Percentiles rank a stretch among this genome's conserved stretches.
Conservation (phyloP, 2,797 vertebrate species). For the Mus spretus region DNA sequence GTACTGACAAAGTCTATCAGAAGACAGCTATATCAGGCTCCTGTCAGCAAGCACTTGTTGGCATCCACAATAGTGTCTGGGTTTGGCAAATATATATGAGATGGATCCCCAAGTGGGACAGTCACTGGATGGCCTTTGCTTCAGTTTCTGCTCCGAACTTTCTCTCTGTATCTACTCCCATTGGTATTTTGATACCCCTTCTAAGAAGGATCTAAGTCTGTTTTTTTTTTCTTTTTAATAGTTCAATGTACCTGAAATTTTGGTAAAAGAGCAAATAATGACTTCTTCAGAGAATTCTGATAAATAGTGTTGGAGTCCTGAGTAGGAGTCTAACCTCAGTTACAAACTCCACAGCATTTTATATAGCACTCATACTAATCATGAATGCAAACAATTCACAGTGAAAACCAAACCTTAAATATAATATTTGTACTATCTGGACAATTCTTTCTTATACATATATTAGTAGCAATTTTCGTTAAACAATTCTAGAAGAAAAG, state of each 20-base stretch:
- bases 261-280: background rate
- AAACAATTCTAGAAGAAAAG: background rate
- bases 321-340: background rate
- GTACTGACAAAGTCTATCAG: too few relatives aligned
- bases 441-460: background rate
- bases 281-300: background rate
- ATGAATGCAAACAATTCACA: background rate
- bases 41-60: too few relatives aligned
- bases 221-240: background rate
- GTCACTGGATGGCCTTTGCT: too few relatives aligned
- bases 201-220: too few relatives aligned
- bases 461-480: background rate
- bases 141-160: too few relatives aligned
- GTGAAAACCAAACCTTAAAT: background rate
- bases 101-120: too few relatives aligned
- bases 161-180: too few relatives aligned
- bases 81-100: too few relatives aligned
- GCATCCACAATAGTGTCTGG: too few relatives aligned
- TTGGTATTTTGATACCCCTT: too few relatives aligned
- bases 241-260: background rate
- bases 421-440: background rate
- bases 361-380: background rate
- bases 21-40: too few relatives aligned
- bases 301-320: background rate
- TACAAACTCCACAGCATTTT: background rate